Conservation (phyloP, 2,113 vertebrate genomes). For the Cathartes aura region DNA sequence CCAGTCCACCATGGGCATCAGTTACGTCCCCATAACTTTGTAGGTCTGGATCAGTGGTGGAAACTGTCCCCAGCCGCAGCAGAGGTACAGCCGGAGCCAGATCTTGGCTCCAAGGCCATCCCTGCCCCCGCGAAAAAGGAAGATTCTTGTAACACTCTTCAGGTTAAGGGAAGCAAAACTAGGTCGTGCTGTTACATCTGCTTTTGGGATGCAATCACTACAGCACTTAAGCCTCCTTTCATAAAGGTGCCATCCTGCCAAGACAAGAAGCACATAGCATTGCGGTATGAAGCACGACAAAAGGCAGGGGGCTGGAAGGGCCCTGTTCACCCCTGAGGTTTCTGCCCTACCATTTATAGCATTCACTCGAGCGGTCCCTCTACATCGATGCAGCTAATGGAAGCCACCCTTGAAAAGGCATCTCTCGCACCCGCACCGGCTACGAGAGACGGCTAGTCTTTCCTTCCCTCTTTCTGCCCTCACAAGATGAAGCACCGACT, state of each 20-base stretch:
- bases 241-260: not conserved
- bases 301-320: not conserved
- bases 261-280: too few relatives aligned
- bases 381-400: fast-evolving
- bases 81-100: not conserved
- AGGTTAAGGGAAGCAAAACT: not conserved
- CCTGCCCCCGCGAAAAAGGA: not conserved
- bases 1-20: fast-evolving
- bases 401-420: not conserved
- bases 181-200: not conserved
- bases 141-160: not conserved
- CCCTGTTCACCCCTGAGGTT: not conserved
- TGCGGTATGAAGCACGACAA: not conserved
- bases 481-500: not conserved
- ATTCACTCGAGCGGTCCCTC: not conserved
- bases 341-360: not conserved
- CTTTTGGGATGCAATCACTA: not conserved
- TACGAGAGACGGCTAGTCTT: not conserved
- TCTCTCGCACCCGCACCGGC: not conserved
- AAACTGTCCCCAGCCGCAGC: fast-evolving
- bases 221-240: not conserved
- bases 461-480: not conserved
- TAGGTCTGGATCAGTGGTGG: not conserved
- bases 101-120: not conserved
- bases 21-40: not conserved